Percentiles rank a stretch among this genome's conserved stretches.
Evolutionary conservation across 2,888 invertebrate genomes (phyloP).

Genomic region (Plemyria rubiginata): DNA sequence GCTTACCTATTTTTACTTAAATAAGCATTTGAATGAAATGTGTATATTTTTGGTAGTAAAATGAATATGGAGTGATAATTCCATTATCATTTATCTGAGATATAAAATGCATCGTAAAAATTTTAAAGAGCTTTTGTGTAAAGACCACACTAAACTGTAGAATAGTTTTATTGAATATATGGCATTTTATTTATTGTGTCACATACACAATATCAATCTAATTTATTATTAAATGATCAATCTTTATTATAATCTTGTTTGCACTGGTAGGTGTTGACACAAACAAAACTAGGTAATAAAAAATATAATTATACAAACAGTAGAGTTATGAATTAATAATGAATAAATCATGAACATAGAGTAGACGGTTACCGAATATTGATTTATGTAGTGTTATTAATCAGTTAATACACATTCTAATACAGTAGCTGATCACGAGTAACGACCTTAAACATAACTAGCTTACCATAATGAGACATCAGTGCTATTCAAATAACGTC

Average conservation of each 20-base stretch:
- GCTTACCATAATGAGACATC: no score
- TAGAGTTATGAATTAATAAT: conserved; percentile 36
- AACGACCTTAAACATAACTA: neutral
- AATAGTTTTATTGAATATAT: neutral
- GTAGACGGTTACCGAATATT: conserved; percentile 23
- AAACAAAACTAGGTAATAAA: conserved; percentile 24
- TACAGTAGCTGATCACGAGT: neutral
- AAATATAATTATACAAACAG: conserved; percentile 28
- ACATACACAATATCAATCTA: neutral
- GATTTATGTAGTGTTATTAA: conserved; percentile 34
- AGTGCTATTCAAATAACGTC: no score
- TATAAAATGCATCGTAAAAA: conserved; percentile 12
- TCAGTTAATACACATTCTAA: conserved; percentile 12
- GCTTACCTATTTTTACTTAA: neutral
- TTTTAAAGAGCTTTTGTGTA: conserved; percentile 6
- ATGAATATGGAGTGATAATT: conserved; percentile 8
- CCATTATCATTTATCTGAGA: neutral
- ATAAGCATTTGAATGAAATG: neutral
- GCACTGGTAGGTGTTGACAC: conserved; percentile 29
- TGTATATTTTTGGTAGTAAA: conserved; percentile 1
- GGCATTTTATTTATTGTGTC: neutral
- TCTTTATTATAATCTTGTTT: conserved; percentile 28
- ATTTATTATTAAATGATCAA: conserved; percentile 21
- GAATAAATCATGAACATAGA: conserved; percentile 29
- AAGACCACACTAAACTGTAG: neutral